Evolutionary conservation across 2,888 invertebrate genomes (phyloP).

Genomic region (Glaucopsyche alexis): DNA sequence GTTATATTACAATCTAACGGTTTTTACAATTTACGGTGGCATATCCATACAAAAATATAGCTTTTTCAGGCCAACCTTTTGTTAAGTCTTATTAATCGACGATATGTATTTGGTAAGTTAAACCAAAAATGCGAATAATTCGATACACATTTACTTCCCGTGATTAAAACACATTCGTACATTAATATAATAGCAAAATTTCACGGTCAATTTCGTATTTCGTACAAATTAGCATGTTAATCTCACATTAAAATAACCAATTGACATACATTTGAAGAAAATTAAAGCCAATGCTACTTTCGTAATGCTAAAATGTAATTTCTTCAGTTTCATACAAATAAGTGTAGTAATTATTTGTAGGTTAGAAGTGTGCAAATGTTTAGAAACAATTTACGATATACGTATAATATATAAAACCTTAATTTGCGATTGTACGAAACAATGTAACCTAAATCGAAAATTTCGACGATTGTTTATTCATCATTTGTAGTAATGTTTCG

Average conservation of each 20-base stretch:
- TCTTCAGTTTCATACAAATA: background rate
- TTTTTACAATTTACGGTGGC: too few species aligned
- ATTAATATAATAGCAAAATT: background rate
- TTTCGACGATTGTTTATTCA: too few species aligned
- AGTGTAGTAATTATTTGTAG: background rate
- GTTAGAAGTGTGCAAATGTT: background rate
- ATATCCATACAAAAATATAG: too few species aligned
- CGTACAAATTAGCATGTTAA: slow-evolving; percentile 6
- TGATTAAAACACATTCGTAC: background rate
- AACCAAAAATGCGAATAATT: background rate
- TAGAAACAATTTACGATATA: too few species aligned
- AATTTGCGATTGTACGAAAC: too few species aligned
- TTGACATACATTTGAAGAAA: background rate
- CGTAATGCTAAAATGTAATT: background rate
- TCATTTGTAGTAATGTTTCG: too few species aligned
- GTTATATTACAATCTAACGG: too few species aligned
- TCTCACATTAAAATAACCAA: background rate
- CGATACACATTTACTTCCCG: background rate
- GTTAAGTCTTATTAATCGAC: too few species aligned
- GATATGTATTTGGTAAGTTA: too few species aligned
- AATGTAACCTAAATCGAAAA: too few species aligned
- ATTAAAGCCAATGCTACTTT: slow-evolving; percentile 1
- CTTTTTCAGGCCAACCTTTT: too few species aligned
- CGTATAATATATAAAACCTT: too few species aligned
- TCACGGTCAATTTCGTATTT: background rate